These are phyloP conservation scores for Trissolcus basalis DNA, from an alignment of 1,140 invertebrate genomes.

Conservation along the genomic window DNA sequence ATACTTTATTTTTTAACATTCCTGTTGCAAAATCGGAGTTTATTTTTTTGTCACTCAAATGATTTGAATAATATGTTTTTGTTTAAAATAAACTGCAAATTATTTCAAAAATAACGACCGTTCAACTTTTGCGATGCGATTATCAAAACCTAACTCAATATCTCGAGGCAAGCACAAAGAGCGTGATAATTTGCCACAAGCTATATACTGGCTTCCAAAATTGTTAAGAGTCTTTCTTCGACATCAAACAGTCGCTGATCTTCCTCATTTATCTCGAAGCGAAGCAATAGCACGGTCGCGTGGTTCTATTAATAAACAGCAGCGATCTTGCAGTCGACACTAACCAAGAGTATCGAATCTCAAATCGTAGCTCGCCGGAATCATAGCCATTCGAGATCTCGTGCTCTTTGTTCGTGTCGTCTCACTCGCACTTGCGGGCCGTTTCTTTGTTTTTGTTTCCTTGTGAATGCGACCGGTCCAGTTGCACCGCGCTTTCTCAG, in stretches of 20 bases:
- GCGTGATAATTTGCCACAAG: conserved; percentile 48
- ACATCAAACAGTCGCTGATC: conserved; percentile 59
- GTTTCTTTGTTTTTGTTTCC: conserved; percentile 23
- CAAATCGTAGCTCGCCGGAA: conserved; percentile 59
- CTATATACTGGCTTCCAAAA: conserved; percentile 37
- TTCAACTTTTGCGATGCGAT: conserved; percentile 28
- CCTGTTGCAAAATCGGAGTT: no score
- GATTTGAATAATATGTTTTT: no score
- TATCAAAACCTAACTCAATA: conserved; percentile 23
- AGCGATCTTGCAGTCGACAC: conserved; percentile 58
- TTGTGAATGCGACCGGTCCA: conserved; percentile 27
- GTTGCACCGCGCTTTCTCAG: conserved; percentile 44
- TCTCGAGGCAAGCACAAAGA: conserved; percentile 28
- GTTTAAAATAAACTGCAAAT: no score
- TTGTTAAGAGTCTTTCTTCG: conserved; percentile 50
- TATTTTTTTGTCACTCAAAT: no score
- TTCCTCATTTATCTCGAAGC: conserved; percentile 59
- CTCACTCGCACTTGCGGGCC: background rate
- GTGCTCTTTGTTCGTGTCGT: conserved; percentile 49
- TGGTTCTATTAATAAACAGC: conserved; percentile 58
- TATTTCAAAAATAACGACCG: conserved; percentile 20
- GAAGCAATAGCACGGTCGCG: conserved; percentile 57
- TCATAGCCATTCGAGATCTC: conserved; percentile 59
- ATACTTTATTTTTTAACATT: no score
- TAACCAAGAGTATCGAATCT: conserved; percentile 61